Evolutionary conservation across 2,797 vertebrate species (phyloP), one percentile per base, ranked within the genome.

Genomic region (Parauchenoglanis ngamensis): DNA sequence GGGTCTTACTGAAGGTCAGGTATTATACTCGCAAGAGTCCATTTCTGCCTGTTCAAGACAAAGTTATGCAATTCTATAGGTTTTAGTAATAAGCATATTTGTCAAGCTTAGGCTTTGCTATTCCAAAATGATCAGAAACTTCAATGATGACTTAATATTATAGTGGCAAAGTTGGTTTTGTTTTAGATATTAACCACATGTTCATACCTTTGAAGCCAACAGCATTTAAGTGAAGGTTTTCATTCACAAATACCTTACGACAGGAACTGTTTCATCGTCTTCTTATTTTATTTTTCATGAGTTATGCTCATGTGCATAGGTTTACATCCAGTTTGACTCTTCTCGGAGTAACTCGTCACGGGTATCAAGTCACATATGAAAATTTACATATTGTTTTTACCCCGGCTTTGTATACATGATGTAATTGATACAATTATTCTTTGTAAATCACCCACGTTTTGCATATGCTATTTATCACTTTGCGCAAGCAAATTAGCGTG

Each of bases 351-450:
- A 15, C 5, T 15, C 19, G 46, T 28, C 73, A 54, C 3, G 15
- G 25, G 75, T 52, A 52, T 77, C 52, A 25, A 23, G 72, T 77
- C 13, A 31, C 49, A 77, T 54, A 10, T 15, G 7, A 35, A 56
- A 56, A 57, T 78, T 78, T 78, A 31, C 76, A 57, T 56, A 56
- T 21, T 78, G 52, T 57, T 78, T 56, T 78, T 56, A 19, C 19
- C 17, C 12, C 52, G 21, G 7, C n/a, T 54, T 78, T 57, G 54
- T 21, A 40, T 40, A 56, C n/a, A 1, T 56, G 52, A 35, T 56
- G 17, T 78, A 78, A 78, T 21, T 56, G 56, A 19, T 28, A 19
- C 25, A 21, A 11, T 56, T 21, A 56, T 31, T 54, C 23, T 78
- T 78, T 78, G 76, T 57, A 78, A 78, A 31, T 56, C 52, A 7